Base-by-base conservation (phyloP, 37 sponge, comb jelly and placozoan species). In the Tethya wilhelma region DNA sequence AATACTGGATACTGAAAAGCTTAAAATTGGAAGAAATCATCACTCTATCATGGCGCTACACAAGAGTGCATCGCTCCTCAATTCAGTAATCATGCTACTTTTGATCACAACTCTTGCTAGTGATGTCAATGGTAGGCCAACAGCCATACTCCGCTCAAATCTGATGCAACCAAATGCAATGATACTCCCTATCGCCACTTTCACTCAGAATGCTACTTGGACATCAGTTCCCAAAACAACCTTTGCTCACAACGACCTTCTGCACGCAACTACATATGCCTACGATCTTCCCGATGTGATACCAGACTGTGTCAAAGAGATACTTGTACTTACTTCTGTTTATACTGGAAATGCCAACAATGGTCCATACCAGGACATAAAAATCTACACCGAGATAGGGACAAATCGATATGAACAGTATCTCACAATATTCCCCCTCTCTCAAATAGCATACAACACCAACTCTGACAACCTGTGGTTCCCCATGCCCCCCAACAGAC, bases 381-480 rank as follows among this genome's bases (percentile, higher is more conserved):
- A 37, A 34, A 37, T 67, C 67, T 67, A 31, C 39, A 36, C 39
- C 14, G 33, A 67, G 67, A 31, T 37, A 37, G 67, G 67, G 19
- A 36, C 38, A 7, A 34, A 20, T 7, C 29, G 32, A 67, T 67
- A 37, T 67, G 67, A 67, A 31, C 29, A 67, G 38, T 67, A 37
- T 36, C 67, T 67, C 37, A 4, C 14, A 20, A 8, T 67, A 34
- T 17, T 36, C 17, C 8, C 38, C 17, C 34, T 7, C 4, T 6
- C 5, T 67, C 67, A 67, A 36, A 67, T 6, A 36, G 67, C 67
- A 8, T 8, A 17, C 7, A 67, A 67, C 38, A 67, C 67, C 67
- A 67, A 67, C 67, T 67, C 67, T 67, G 67, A 67, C 67, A 67
- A 67, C 67, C 29, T 67, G 67, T 67, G 67, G 67, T 67, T 67